A percentile compares a stretch with the other conserved stretches of the same genome.
Conservation (phyloP, 2,113 vertebrate genomes). For the Lycocorax pyrrhopterus region DNA sequence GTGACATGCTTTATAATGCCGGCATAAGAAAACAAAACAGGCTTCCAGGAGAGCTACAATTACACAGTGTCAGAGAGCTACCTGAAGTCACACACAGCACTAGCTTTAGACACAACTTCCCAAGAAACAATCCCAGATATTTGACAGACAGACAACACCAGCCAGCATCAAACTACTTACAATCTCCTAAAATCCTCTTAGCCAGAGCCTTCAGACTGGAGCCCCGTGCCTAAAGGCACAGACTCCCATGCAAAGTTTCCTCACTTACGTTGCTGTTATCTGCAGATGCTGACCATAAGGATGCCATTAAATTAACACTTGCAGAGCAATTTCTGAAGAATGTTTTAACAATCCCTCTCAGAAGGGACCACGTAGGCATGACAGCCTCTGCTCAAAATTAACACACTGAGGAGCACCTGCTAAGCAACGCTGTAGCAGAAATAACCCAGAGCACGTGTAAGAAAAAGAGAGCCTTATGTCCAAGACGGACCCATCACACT, state of each 20-base stretch:
- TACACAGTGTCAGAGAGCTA: not conserved
- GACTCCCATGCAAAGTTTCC: not conserved
- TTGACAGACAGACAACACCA: not conserved
- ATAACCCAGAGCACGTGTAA: not conserved
- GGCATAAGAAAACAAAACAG: not conserved
- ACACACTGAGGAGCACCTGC: not conserved
- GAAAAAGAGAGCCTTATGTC: not conserved
- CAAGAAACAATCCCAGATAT: not conserved
- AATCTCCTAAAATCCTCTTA: slow-evolving; percentile 3
- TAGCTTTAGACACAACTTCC: not conserved
- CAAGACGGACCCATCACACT: not conserved
- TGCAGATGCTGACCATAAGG: not conserved
- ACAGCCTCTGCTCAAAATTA: not conserved
- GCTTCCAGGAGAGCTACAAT: not conserved
- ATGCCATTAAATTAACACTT: not conserved
- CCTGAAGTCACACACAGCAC: not conserved
- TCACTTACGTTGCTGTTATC: not conserved
- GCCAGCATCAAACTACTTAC: not conserved
- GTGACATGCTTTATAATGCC: not conserved
- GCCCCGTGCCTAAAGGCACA: not conserved
- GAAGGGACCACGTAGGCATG: not conserved
- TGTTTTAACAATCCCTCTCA: not conserved
- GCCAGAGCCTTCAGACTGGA: not conserved
- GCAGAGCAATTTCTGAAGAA: not conserved
- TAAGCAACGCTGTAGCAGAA: not conserved